Conservation (phyloP, 2,888 invertebrate species). For the Phortica okadai region DNA sequence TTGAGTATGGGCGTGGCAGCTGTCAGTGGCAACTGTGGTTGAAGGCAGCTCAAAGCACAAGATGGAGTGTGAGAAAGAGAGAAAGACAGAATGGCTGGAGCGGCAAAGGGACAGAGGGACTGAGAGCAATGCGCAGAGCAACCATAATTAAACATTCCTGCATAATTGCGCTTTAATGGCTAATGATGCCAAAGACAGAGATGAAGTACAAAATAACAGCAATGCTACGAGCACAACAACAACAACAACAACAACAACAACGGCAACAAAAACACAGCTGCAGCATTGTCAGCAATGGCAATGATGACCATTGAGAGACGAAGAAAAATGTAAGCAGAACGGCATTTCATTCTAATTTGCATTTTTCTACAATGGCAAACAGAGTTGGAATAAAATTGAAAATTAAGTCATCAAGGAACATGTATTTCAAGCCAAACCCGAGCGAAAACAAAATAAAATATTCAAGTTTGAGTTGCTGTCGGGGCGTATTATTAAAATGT, state of each 20-base stretch:
- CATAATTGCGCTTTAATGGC: constrained; percentile 64
- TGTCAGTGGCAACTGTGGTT: not conserved
- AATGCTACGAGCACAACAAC: constrained; percentile 1
- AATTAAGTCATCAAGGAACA: constrained; percentile 66
- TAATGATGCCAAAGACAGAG: constrained; percentile 51
- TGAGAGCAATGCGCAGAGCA: constrained; percentile 19
- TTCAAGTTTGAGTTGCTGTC: not conserved
- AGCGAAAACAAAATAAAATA: not conserved
- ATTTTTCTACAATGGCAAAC: constrained; percentile 52
- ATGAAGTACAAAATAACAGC: constrained; percentile 3
- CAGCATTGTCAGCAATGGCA: not conserved
- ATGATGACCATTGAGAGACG: constrained; percentile 36
- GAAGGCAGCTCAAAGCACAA: not conserved
- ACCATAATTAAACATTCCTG: constrained; percentile 64
- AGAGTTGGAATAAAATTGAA: constrained; percentile 64
- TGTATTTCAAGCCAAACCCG: not conserved
- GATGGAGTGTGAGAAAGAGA: too few species aligned
- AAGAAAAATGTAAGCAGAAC: too few species aligned
- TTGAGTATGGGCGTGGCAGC: not conserved
- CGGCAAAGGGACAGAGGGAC: constrained; percentile 25
- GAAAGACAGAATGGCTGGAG: too few species aligned
- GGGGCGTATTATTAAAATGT: constrained; percentile 54
- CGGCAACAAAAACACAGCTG: not conserved
- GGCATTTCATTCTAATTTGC: constrained; percentile 51
- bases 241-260: not conserved